Percentiles rank a stretch among this genome's conserved stretches.
These are phyloP conservation scores for Branchipolynoe longqiensis DNA, from an alignment of 2,888 invertebrate genomes.

Conservation along the genomic window DNA sequence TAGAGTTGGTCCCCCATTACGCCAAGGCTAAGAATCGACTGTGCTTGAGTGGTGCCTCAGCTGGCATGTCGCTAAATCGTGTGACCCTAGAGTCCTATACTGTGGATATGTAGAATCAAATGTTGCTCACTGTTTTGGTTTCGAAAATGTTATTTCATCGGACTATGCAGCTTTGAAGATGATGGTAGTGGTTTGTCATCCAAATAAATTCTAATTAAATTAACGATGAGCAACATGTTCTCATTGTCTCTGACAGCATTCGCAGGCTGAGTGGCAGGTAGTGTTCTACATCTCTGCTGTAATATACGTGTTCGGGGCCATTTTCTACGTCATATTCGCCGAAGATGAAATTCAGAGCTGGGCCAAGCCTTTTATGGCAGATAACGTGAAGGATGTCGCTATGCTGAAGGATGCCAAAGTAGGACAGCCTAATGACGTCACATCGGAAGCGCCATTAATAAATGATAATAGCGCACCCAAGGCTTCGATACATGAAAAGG, in stretches of 20 bases:
- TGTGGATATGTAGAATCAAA: neutral
- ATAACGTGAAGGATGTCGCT: too few species aligned
- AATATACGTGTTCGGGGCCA: conserved; percentile 81
- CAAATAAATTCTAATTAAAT: neutral
- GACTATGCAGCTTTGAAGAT: neutral
- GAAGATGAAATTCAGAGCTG: conserved; percentile 81
- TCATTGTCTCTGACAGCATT: conserved; percentile 83
- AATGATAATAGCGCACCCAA: too few species aligned
- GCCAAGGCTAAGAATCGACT: too few species aligned
- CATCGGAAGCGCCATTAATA: too few species aligned
- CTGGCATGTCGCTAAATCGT: too few species aligned
- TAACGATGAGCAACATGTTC: neutral
- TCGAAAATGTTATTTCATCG: neutral
- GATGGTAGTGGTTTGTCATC: neutral
- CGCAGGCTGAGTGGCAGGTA: conserved; percentile 89
- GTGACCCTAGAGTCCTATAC: neutral
- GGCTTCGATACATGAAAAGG: too few species aligned
- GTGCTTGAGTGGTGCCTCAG: too few species aligned
- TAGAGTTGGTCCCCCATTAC: too few species aligned
- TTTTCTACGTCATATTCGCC: conserved; percentile 80
- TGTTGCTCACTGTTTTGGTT: neutral
- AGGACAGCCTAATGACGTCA: too few species aligned
- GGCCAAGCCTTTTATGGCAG: conserved; percentile 71
- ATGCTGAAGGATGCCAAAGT: too few species aligned
- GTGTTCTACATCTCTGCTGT: conserved; percentile 93